phyloP scores from a whole-genome alignment of 2,888 invertebrate species.

The Gerris lacustris region DNA sequence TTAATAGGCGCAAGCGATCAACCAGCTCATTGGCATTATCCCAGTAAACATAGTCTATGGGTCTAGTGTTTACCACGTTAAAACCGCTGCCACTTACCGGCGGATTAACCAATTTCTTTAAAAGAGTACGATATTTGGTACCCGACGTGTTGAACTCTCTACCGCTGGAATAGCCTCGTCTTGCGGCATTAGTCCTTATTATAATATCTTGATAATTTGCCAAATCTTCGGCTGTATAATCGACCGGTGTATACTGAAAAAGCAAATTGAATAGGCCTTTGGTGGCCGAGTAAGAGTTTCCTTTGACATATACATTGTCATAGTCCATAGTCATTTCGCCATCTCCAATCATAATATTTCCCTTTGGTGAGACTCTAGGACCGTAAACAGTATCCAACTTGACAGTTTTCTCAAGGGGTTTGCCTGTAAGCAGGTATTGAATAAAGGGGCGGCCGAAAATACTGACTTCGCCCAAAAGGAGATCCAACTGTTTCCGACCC shows the following conservation, averaged over 20 bases:
- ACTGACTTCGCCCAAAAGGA: neutral
- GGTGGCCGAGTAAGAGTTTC: too few species aligned
- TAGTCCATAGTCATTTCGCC: neutral
- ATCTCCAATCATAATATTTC: slow-evolving; percentile 2
- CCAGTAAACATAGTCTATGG: neutral
- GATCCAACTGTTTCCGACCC: neutral
- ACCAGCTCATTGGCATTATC: neutral
- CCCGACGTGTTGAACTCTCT: neutral
- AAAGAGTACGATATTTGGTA: neutral
- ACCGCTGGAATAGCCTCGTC: neutral
- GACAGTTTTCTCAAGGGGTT: neutral
- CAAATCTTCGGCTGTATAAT: neutral
- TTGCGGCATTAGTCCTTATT: neutral
- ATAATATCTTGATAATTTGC: neutral
- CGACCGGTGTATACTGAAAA: neutral
- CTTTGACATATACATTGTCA: too few species aligned
- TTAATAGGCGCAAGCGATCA: neutral
- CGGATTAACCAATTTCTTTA: neutral
- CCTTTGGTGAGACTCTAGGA: slow-evolving; percentile 8
- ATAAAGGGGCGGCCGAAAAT: slow-evolving; percentile 1
- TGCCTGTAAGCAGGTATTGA: neutral
- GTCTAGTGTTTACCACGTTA: neutral
- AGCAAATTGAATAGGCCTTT: too few species aligned
- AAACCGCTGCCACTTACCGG: neutral
- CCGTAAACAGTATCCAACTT: slow-evolving; percentile 10